A percentile compares a stretch with the other conserved stretches of the same genome.
phyloP scores from a whole-genome alignment of 1,140 invertebrate genomes.

The Hyphantria cunea region DNA sequence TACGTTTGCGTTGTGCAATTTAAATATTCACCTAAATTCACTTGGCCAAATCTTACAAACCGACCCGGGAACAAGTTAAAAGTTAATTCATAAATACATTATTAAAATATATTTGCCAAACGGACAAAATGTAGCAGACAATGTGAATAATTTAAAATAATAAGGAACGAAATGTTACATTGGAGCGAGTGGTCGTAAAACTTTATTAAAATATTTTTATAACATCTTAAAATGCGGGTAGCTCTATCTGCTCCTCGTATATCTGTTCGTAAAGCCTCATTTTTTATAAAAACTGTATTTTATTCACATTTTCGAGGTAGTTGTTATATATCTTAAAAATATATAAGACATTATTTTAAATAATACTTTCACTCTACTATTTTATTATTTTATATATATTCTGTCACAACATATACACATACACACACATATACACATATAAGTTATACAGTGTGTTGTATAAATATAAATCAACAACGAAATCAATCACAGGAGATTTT shows the following conservation, averaged over 20 bases:
- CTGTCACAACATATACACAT: no score
- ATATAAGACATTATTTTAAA: no score
- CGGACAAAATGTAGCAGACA: slow-evolving; percentile 13
- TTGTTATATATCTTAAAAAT: no score
- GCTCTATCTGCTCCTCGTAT: background rate
- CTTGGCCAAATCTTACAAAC: slow-evolving; percentile 37
- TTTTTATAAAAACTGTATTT: no score
- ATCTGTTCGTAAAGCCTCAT: no score
- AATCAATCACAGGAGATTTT: no score
- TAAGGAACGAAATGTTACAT: slow-evolving; percentile 20
- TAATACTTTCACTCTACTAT: no score
- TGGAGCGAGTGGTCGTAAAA: slow-evolving; percentile 2
- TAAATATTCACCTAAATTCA: slow-evolving; percentile 45
- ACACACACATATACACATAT: no score
- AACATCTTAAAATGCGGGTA: slow-evolving; percentile 8
- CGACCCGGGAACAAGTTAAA: slow-evolving; percentile 16
- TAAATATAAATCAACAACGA: no score
- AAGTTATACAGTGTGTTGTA: no score
- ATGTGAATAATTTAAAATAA: slow-evolving; percentile 25
- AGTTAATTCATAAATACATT: slow-evolving; percentile 21
- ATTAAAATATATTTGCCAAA: slow-evolving; percentile 10
- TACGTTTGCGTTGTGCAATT: slow-evolving; percentile 45
- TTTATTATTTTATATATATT: no score
- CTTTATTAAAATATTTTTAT: slow-evolving; percentile 27
- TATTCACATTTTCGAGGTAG: no score